Conservation (phyloP, 2,113 vertebrate species). For the Serinus canaria region DNA sequence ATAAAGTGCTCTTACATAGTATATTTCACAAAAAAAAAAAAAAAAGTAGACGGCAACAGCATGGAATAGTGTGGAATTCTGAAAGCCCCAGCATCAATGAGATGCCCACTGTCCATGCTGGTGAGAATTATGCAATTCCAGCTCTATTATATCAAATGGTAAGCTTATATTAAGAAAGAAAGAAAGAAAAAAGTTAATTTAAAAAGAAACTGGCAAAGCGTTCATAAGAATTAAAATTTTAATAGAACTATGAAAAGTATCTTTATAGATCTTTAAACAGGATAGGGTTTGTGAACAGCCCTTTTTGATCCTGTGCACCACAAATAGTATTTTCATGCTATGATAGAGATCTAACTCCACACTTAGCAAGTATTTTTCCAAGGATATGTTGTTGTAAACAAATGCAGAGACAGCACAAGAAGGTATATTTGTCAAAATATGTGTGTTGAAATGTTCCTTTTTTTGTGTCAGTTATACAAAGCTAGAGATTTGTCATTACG, state of each 20-base stretch:
- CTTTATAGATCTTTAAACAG: background rate
- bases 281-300: background rate
- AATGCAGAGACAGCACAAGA: background rate
- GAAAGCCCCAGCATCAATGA: background rate
- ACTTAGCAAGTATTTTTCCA: background rate
- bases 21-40: background rate
- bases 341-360: background rate
- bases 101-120: background rate
- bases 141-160: background rate
- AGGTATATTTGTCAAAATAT: background rate
- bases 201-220: background rate
- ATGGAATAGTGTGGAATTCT: background rate
- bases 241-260: background rate
- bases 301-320: background rate
- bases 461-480: background rate
- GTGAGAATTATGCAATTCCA: background rate
- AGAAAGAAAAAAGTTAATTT: background rate
- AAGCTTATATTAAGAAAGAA: background rate
- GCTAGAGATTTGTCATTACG: background rate
- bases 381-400: background rate
- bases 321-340: background rate
- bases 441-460: background rate
- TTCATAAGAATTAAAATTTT: background rate
- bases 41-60: background rate
- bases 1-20: background rate